Conservation (phyloP, 2,888 invertebrate species). For the Enoplolaimus lenunculus region DNA sequence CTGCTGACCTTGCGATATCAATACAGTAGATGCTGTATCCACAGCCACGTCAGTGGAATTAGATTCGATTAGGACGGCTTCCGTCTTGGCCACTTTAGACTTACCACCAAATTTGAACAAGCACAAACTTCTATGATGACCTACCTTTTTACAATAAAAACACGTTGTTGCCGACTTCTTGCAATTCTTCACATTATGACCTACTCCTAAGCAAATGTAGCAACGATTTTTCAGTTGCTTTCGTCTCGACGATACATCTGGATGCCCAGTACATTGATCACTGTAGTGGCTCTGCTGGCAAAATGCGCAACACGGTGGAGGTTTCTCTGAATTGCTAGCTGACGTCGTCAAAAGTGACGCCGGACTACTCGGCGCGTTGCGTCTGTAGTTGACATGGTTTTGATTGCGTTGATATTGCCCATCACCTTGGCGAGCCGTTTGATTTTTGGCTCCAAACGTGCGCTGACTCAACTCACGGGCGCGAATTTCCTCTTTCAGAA, state of each 20-base stretch:
- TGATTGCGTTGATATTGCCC: background rate
- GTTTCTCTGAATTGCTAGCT: background rate
- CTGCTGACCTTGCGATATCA: background rate
- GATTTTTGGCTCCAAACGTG: background rate
- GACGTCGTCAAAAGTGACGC: background rate
- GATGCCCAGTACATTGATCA: background rate
- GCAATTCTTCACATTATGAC: background rate
- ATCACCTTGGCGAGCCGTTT: background rate
- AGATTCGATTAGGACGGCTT: background rate
- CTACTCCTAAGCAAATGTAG: slow-evolving; percentile 5
- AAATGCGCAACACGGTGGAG: background rate
- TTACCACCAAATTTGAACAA: background rate
- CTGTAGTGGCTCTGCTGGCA: background rate
- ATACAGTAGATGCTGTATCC: background rate
- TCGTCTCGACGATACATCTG: background rate
- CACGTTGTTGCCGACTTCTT: background rate
- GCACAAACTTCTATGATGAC: background rate
- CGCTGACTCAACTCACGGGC: slow-evolving; percentile 2
- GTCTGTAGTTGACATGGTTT: background rate
- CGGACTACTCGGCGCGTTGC: background rate
- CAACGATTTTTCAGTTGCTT: background rate
- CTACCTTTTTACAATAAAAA: background rate
- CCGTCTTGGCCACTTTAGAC: background rate
- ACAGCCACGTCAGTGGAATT: background rate
- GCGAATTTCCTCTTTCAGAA: slow-evolving; percentile 8